Conservation (phyloP, 2,888 invertebrate genomes). For the Thecocarcelia acutangulata region DNA sequence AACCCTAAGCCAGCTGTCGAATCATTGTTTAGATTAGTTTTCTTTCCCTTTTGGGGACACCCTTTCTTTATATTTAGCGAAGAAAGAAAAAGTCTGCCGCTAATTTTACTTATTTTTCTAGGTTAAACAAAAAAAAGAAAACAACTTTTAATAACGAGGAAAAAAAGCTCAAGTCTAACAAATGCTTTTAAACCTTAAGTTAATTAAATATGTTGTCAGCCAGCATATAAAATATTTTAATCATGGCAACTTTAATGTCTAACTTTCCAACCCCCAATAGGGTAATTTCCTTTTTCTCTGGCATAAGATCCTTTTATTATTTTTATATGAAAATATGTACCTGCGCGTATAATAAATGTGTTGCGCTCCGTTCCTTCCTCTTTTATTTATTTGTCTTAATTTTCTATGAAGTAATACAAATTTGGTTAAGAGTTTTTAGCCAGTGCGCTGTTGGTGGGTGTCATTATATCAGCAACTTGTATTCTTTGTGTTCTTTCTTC, state of each 20-base stretch:
- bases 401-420: constrained; percentile 30
- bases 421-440: background rate
- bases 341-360: background rate
- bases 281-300: background rate
- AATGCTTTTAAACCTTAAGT: constrained; percentile 18
- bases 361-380: constrained; percentile 1
- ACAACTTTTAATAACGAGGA: background rate
- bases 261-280: background rate
- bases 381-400: constrained; percentile 28
- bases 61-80: too few species aligned
- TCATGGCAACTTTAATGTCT: constrained; percentile 4
- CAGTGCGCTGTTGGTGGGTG: constrained; percentile 6
- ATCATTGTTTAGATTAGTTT: too few species aligned
- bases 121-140: background rate
- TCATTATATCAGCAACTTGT: background rate
- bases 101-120: too few species aligned
- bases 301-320: background rate
- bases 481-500: constrained; percentile 4
- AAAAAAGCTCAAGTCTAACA: background rate
- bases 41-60: too few species aligned
- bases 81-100: too few species aligned
- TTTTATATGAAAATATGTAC: background rate
- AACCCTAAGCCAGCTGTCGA: too few species aligned
- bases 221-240: constrained; percentile 26
- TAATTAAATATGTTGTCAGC: constrained; percentile 43